Conservation (phyloP, 2,113 vertebrate genomes). For the Antechinus stuartii region DNA sequence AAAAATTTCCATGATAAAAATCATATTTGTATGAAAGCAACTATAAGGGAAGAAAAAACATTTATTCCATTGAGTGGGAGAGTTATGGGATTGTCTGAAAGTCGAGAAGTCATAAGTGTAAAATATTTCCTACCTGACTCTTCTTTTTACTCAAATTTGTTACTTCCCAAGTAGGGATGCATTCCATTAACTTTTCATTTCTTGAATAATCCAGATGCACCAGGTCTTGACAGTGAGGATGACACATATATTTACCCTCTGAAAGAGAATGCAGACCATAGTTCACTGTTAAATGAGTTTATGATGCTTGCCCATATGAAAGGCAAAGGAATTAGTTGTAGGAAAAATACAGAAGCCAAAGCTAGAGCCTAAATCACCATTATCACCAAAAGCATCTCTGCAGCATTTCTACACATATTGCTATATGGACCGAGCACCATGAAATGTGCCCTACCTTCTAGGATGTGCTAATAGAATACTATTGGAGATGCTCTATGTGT, state of each 20-base stretch:
- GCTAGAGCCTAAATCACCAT: background rate
- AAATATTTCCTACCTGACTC: slow-evolving; percentile 73
- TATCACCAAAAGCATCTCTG: background rate
- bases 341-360: background rate
- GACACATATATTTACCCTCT: slow-evolving; percentile 86
- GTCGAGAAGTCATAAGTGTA: accelerated
- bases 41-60: accelerated
- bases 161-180: slow-evolving; percentile 50
- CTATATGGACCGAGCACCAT: background rate
- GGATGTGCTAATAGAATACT: background rate
- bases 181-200: slow-evolving; percentile 79
- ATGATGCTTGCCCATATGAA: background rate
- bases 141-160: slow-evolving; percentile 50
- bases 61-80: accelerated
- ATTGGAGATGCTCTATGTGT: background rate
- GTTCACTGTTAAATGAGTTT: background rate
- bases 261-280: slow-evolving; percentile 58
- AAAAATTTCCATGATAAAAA: accelerated
- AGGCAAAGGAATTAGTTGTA: background rate
- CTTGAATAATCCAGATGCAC: slow-evolving; percentile 83
- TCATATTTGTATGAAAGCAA: accelerated
- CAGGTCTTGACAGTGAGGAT: slow-evolving; percentile 83
- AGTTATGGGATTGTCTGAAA: background rate
- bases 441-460: slow-evolving; percentile 1
- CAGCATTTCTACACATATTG: background rate